Base-by-base conservation (phyloP, 2,797 vertebrate species). In the Lagodon rhomboides region DNA sequence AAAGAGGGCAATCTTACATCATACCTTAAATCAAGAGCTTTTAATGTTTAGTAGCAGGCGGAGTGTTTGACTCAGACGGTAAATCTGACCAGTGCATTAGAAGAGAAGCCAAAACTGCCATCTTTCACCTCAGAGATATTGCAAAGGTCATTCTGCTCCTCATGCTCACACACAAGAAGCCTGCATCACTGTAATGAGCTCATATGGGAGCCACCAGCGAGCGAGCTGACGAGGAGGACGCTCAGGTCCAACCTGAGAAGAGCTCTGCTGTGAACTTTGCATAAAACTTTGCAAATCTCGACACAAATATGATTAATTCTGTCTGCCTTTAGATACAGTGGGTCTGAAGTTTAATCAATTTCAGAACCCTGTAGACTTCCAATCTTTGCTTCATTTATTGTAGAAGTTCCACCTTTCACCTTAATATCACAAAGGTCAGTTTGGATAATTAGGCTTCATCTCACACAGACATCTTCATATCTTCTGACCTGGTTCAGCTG, bases 11-110 rank as follows among this genome's bases (percentile, higher is more conserved):
- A 3, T 54, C 27, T 76, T 82, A 58, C 49, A 50, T 59, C 56
- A 68, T 10, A 38, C 44, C 63, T 75, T 69, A 70, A 79, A 83
- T 83, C 61, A 72, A 59, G 77, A 60, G 34, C 51, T 65, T 79
- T 79, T 67, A 54, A 74, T 75, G 46, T 67, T 61, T 18, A 44
- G 34, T 38, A 44, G 12, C n/a, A 30, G 65, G 49, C 49, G 73
- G 44, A 76, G 38, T 51, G 38, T 58, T 5, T 6, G 16, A 46
- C 50, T 62, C 27, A 16, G 51, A 47, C 15, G 27, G 51, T 84
- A 83, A 83, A 88, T 85, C 68, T 51, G 58, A 73, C 34, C 10
- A 5, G 59, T 0, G 8, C n/a, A 17, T 59, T 56, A 34, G 56
- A 77, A 68, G n/a, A 16, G 15, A 65, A 58, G 65, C 73, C 68